Conservation (phyloP, 2,797 vertebrate species). For the Natrix natrix region DNA sequence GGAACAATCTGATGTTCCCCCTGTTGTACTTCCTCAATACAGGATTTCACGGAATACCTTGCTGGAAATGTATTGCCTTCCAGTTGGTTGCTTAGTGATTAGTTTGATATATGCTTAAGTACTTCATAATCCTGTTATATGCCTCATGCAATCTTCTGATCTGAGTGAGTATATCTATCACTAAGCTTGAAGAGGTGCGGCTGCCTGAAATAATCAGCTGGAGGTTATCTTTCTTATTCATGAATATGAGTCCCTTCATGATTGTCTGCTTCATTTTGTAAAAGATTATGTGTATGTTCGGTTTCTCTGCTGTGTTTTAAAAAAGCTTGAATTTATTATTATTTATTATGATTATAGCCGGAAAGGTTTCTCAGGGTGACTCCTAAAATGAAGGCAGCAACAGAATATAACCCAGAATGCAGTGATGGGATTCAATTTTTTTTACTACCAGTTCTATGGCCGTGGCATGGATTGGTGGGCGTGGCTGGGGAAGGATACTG, state of each 20-base stretch:
- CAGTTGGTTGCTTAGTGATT: background rate
- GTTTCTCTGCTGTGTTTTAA: background rate
- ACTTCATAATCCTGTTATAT: background rate
- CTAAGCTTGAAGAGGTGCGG: background rate
- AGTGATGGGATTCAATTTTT: no score
- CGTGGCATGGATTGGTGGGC: no score
- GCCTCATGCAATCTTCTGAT: background rate
- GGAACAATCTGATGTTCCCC: background rate
- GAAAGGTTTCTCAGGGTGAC: background rate
- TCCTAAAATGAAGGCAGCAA: background rate
- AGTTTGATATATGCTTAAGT: background rate
- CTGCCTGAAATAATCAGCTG: background rate
- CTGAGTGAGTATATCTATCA: background rate
- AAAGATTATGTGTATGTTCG: background rate
- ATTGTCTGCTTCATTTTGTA: background rate
- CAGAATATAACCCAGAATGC: background rate
- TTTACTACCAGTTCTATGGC: no score
- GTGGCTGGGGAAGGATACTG: no score
- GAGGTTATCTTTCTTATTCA: background rate
- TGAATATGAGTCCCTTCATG: background rate
- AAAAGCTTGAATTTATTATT: background rate
- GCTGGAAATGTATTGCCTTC: slow-evolving; percentile 6
- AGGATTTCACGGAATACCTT: background rate
- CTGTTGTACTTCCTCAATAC: background rate
- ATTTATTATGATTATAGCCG: background rate